Conservation (phyloP, 2,888 invertebrate genomes). For the Cheilosia vernalis region DNA sequence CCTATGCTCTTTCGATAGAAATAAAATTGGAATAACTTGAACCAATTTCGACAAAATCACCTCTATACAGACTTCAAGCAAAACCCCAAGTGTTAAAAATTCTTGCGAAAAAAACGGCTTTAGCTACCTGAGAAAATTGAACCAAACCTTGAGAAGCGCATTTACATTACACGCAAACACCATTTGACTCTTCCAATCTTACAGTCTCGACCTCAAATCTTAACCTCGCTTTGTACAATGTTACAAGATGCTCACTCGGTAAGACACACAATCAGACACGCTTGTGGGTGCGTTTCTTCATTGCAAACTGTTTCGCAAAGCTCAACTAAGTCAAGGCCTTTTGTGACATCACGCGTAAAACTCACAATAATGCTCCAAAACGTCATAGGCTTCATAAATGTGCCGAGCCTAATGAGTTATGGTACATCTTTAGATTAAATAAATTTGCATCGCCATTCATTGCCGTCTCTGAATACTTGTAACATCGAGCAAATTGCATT, state of each 20-base stretch:
- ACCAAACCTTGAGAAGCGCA: too few relatives aligned
- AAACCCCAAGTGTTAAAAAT: too few relatives aligned
- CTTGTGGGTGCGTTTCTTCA: background rate
- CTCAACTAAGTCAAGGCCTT: slow-evolving; percentile 52
- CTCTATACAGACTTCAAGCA: too few relatives aligned
- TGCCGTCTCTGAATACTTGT: slow-evolving; percentile 12
- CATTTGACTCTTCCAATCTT: too few relatives aligned
- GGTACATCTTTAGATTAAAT: slow-evolving; percentile 41
- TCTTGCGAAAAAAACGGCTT: too few relatives aligned
- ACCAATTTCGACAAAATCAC: too few relatives aligned
- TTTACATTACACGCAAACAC: too few relatives aligned
- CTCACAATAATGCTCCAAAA: slow-evolving; percentile 12
- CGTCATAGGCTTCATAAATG: slow-evolving; percentile 30
- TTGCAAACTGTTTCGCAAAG: slow-evolving; percentile 10
- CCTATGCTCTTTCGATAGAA: too few relatives aligned
- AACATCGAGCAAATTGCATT: background rate
- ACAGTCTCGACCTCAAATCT: too few relatives aligned
- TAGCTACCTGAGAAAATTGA: too few relatives aligned
- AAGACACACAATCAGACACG: too few relatives aligned
- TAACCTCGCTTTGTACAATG: background rate
- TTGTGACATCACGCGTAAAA: slow-evolving; percentile 2
- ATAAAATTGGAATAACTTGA: too few relatives aligned
- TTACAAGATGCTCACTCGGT: background rate
- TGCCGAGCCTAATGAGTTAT: slow-evolving; percentile 56
- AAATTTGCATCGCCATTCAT: slow-evolving; percentile 60